These are phyloP conservation scores for Clamator glandarius DNA, from an alignment of 2,797 vertebrate genomes.

Conservation along the genomic window DNA sequence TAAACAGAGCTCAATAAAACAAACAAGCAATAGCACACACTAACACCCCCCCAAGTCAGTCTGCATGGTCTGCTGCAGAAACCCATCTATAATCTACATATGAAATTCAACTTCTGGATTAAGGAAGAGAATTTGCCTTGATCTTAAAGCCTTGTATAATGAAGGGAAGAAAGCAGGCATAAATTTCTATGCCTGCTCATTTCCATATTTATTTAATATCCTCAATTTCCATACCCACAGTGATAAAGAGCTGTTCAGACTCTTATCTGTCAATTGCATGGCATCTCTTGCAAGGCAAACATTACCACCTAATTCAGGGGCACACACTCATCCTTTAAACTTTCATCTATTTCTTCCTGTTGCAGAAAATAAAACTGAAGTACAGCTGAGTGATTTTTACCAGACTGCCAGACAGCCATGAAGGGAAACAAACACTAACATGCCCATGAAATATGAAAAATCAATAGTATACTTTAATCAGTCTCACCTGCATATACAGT, in stretches of 20 bases:
- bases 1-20: not conserved
- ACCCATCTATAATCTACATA: rapidly evolving
- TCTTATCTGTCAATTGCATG: not conserved
- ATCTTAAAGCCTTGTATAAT: not conserved
- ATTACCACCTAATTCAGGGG: not conserved
- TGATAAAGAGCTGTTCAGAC: not conserved
- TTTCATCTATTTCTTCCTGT: not conserved
- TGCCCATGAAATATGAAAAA: not conserved
- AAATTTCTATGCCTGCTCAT: not conserved
- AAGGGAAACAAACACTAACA: not conserved
- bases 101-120: not conserved
- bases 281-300: not conserved
- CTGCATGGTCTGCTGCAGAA: not conserved
- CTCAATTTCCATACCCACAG: not conserved
- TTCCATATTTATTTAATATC: not conserved
- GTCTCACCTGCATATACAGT: not conserved
- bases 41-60: not conserved
- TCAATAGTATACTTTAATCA: not conserved
- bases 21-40: not conserved
- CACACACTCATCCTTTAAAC: not conserved
- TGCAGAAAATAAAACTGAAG: not conserved
- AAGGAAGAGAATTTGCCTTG: not conserved
- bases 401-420: not conserved
- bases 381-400: not conserved
- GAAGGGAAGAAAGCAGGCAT: not conserved